Evolutionary conservation across 2,888 invertebrate genomes (phyloP).

Genomic region (Ophioninae sp.): DNA sequence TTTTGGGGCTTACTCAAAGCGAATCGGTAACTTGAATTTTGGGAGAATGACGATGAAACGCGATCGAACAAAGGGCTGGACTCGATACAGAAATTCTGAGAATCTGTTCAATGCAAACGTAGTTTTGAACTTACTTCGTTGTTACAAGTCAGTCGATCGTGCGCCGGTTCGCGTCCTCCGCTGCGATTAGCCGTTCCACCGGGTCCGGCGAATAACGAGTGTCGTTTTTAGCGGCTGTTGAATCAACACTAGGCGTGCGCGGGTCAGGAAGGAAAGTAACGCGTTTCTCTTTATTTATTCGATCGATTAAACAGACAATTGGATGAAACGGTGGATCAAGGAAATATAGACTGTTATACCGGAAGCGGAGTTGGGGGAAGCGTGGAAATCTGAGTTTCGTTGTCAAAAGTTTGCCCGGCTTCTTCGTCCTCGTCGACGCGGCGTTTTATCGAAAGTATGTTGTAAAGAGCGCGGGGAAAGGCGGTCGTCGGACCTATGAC

Average conservation of each 20-base stretch:
- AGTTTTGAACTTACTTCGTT: no score
- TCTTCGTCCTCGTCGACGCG: constrained; percentile 58
- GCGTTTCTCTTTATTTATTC: background rate
- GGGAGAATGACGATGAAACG: no score
- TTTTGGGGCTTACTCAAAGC: no score
- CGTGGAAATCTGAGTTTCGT: constrained; percentile 12
- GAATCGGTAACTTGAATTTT: no score
- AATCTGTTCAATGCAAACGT: no score
- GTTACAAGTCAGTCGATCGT: no score
- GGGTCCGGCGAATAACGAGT: background rate
- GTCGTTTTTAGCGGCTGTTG: background rate
- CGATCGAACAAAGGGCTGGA: no score
- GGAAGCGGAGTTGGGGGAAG: no score
- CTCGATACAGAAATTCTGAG: no score
- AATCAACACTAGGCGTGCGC: no score
- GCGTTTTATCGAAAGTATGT: constrained; percentile 73
- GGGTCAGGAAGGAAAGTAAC: background rate
- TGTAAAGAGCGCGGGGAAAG: constrained; percentile 74
- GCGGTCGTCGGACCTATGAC: constrained; percentile 74
- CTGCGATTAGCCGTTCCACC: background rate
- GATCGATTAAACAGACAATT: background rate
- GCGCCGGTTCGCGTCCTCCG: no score
- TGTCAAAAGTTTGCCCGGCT: no score
- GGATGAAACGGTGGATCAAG: background rate
- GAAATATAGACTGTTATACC: background rate